Evolutionary conservation across 2,888 invertebrate genomes (phyloP), one percentile per base, ranked within the genome.

Genomic region (Escarpia spicata): DNA sequence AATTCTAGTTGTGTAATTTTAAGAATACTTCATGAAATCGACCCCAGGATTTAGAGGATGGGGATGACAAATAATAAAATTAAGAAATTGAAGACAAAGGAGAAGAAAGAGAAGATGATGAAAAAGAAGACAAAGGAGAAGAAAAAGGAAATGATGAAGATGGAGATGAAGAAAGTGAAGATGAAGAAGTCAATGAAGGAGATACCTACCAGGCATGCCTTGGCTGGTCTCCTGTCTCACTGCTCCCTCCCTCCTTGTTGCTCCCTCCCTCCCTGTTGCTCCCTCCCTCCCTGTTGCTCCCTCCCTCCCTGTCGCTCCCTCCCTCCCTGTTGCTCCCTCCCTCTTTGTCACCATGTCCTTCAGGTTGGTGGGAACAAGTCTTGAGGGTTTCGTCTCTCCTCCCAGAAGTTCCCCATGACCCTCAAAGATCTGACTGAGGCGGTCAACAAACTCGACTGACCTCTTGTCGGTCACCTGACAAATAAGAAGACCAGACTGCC

Each of bases 371-470:
- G 95, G 95, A 12, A 96, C 94, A 92, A 96, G 95, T 60, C 96
- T 94, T 0, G 96, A 96, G 3, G 96, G 95, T 93, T 95, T 94
- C 0, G 95, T 95, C 19, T 95, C 95, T 12, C 96, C 96, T 90
- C 96, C 96, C 90, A 96, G 93, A 8, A 95, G 94, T 93, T 96
- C 95, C 1, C 96, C 96, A n/a, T 93, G 93, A 92, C 95, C 96
- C 93, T 93, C 94, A 93, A 96, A 96, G 90, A 94, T 94, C 90
- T 92, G 93, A 75, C 92, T 92, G 91, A 93, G 92, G 45, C 95
- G 95, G 90, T 95, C 95, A 92, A 95, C 94, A 94, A 95, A 96
- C 92, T 94, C 93, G 0, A 95, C 95, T 52, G 94, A 94, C 58
- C 96, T 93, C 92, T 94, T 95, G 93, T 96, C 96, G 92, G 95